Evolutionary conservation across 2,797 vertebrate genomes (phyloP), one percentile per base, ranked within the genome.

Genomic region (Hypotaenidia okinawae): DNA sequence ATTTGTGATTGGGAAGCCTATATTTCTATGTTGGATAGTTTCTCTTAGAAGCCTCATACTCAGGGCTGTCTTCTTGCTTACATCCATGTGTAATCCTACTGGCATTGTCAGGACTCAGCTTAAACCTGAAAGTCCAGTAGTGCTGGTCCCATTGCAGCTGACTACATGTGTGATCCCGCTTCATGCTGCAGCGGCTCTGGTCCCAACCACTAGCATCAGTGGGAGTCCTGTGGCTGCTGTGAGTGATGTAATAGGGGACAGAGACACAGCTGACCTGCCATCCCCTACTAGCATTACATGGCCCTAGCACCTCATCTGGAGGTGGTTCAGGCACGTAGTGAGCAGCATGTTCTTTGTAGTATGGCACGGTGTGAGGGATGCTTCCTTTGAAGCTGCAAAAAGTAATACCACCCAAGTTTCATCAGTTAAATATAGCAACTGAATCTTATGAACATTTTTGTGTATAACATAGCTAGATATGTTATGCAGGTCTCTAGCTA

Each of bases 121-220:
- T 33, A 63, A 70, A 41, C 33, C 57, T 1, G 4, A 13, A 27
- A 35, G 41, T 4, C 43, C n/a, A 12, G 22, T 10, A 32, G 7
- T 9, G 47, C 43, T 27, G 2, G 0, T 82, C 43, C 49, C 35
- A 5, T 10, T 62, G 63, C 35, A 33, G 28, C 51, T 76, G 84
- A 5, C 35, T 13, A 3, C 1, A 0, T 12, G 23, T 11, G 39
- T 3, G 27, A 16, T 8, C 63, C 63, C 58, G 13, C 19, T 33
- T 41, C 27, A 1, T 0, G 10, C 45, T 14, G 22, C n/a, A 13
- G 12, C 13, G 19, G 17, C 74, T 52, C 37, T n/a, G 58, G 6
- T 64, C 12, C 7, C 62, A 33, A 4, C 10, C 39, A 10, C 21
- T 3, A 3, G 23, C 58, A 2, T 18, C 28, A 8, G 9, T 43